Evolutionary conservation across 2,113 vertebrate genomes (phyloP), one percentile per base, ranked within the genome.

Genomic region (Passer domesticus): DNA sequence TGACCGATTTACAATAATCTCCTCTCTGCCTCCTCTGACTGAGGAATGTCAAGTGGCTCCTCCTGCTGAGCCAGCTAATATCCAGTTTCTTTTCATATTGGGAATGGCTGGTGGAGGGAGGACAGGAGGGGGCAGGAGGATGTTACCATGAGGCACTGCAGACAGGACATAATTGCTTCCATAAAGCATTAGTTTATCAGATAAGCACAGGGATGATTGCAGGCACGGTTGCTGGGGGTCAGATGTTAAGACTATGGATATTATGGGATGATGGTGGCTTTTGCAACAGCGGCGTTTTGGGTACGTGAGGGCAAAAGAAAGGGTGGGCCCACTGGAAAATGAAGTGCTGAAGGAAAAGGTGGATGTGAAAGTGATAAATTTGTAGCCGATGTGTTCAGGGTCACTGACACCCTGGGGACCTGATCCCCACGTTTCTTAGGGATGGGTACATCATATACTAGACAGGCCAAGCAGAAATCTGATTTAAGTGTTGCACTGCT

Each of bases 21-120:
- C 75, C 53, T 87, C 80, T 91, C 74, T 91, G 52, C 70, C 67
- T 91, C 55, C 70, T 83, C 91, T 50, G 67, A 46, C 70, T 87
- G 60, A 83, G 73, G 90, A 96, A 92, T 88, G 92, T 74, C 79
- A 67, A 96, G 85, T 88, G 93, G 81, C 88, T 94, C 88, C 79
- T 91, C 93, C 88, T 82, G 88, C 87, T 96, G 92, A 88, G 85
- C 72, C 76, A 86, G 88, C 72, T 27, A 50, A 87, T 94, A 90
- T 78, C 90, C 44, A 69, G 63, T 80, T 93, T 78, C 90, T 92
- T 74, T 78, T 90, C 13, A 20, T 39, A 70, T 14, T 90, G 79
- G 72, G 52, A 88, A 56, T 56, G 43, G 52, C n/a, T 76, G 27
- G 55, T n/a, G 66, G 35, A 67, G 68, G 85, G 64, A 84, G 64